Conservation (phyloP, 2,113 vertebrate genomes). For the Dinomys branickii region DNA sequence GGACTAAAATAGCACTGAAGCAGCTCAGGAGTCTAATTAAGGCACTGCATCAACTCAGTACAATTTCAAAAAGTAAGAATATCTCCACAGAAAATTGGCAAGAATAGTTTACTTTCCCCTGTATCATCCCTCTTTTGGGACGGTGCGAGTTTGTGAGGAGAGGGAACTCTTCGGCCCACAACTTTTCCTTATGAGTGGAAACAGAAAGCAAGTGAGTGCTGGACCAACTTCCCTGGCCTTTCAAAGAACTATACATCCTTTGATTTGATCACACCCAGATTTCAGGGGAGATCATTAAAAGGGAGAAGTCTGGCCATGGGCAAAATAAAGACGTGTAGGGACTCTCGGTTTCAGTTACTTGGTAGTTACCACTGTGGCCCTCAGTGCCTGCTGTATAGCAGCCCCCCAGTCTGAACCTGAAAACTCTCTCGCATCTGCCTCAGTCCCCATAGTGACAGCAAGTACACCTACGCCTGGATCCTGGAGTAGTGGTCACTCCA, state of each 20-base stretch:
- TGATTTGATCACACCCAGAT: no score
- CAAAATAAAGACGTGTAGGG: background rate
- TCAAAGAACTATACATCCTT: background rate
- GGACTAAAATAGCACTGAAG: background rate
- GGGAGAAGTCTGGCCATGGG: background rate
- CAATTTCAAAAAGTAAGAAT: background rate
- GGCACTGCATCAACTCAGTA: background rate
- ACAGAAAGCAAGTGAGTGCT: background rate
- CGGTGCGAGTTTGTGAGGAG: no score
- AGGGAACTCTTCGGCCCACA: background rate
- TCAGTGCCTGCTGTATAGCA: background rate
- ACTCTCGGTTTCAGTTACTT: background rate
- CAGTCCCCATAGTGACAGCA: background rate
- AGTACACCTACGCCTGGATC: no score
- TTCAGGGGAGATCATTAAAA: no score
- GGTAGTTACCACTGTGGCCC: rapidly evolving
- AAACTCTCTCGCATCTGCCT: background rate
- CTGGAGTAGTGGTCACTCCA: background rate
- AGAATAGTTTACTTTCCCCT: background rate
- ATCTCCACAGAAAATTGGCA: background rate
- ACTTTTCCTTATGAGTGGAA: background rate
- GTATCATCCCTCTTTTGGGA: background rate
- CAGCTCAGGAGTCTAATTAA: background rate
- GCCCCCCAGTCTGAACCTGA: background rate
- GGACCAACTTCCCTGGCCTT: background rate